These are phyloP conservation scores for Nothoprocta perdicaria DNA, from an alignment of 2,113 vertebrate genomes.

Conservation along the genomic window DNA sequence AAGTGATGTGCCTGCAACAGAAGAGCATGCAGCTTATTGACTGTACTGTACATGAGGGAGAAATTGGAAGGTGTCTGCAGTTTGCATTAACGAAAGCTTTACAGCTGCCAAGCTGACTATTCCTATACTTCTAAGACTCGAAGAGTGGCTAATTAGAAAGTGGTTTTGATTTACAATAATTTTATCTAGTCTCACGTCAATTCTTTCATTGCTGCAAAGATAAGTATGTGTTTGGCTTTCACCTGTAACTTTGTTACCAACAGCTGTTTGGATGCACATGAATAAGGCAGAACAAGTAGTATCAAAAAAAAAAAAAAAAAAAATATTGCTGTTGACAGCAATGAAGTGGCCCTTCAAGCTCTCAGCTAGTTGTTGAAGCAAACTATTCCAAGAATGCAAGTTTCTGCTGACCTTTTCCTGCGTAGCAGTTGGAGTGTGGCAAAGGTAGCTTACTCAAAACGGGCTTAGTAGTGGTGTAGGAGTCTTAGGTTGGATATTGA, in stretches of 20 bases:
- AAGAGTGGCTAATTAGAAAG: background rate
- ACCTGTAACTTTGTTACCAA: background rate
- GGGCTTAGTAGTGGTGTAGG: background rate
- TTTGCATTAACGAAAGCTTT: background rate
- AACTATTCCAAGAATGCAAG: background rate
- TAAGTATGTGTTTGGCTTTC: background rate
- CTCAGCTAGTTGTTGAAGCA: background rate
- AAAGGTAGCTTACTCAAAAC: background rate
- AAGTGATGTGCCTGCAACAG: background rate
- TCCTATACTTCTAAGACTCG: background rate
- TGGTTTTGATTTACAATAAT: background rate
- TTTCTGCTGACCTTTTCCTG: background rate
- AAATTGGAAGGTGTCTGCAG: rapidly evolving
- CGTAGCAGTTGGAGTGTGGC: background rate
- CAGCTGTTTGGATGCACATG: background rate
- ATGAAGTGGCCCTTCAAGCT: background rate
- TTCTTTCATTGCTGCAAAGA: background rate
- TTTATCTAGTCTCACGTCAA: too few species aligned
- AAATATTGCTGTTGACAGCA: background rate
- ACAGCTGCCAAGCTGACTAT: background rate
- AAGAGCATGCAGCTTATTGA: background rate
- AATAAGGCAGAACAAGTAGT: background rate
- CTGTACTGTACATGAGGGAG: background rate
- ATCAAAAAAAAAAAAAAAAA: background rate
- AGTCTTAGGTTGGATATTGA: background rate